These are phyloP conservation scores for Bombus difficillimus DNA, from an alignment of 1,140 invertebrate genomes.

Conservation along the genomic window DNA sequence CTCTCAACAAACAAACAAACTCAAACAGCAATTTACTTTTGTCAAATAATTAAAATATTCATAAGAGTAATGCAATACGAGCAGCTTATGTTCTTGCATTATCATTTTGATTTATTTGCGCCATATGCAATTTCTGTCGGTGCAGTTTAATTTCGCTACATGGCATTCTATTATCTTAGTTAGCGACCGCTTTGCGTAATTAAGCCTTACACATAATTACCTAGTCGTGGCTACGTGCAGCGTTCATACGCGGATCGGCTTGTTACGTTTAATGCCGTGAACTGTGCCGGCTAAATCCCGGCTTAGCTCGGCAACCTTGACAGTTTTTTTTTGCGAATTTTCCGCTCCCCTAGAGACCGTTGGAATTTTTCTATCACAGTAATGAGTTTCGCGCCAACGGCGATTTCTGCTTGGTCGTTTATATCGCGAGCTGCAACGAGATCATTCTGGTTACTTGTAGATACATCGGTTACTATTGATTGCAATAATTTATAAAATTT, in stretches of 20 bases:
- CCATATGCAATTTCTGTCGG: neutral
- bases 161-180: slow-evolving; percentile 44
- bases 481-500: neutral
- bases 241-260: slow-evolving; percentile 32
- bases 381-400: neutral
- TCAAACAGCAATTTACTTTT: neutral
- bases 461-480: neutral
- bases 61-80: neutral
- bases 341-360: neutral
- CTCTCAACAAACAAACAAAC: no score
- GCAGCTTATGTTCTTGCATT: neutral
- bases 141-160: slow-evolving; percentile 31
- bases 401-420: neutral
- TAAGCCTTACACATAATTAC: slow-evolving; percentile 42
- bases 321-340: slow-evolving; percentile 6
- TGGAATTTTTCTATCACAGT: neutral
- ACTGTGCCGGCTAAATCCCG: neutral
- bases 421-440: neutral
- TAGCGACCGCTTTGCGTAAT: slow-evolving; percentile 41
- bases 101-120: slow-evolving; percentile 15
- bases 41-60: neutral
- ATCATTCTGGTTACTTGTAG: neutral
- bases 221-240: neutral
- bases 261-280: slow-evolving; percentile 31
- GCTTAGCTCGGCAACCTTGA: neutral